These are phyloP conservation scores for Onychostoma macrolepis DNA, from an alignment of 2,113 vertebrate species.

Conservation along the genomic window DNA sequence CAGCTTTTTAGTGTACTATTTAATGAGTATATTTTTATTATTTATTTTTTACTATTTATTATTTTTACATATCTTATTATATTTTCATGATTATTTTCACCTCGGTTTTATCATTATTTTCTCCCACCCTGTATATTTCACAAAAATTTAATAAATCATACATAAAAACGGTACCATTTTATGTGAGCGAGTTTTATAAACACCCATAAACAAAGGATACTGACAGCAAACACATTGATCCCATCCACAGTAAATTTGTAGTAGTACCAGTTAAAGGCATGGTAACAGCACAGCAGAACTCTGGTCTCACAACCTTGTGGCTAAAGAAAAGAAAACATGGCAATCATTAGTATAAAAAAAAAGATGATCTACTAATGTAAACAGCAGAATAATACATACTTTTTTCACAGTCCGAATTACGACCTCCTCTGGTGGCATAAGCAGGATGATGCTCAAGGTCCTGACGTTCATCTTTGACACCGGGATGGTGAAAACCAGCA, in stretches of 20 bases:
- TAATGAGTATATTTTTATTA: not conserved
- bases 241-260: constrained; percentile 82
- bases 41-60: not conserved
- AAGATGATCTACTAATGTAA: not conserved
- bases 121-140: not conserved
- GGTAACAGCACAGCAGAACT: constrained; percentile 78
- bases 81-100: not conserved
- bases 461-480: constrained; percentile 79
- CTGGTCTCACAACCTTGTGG: constrained; percentile 59
- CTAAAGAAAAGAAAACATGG: constrained; percentile 55
- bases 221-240: constrained; percentile 81
- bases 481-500: constrained; percentile 80
- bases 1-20: not conserved
- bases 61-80: not conserved
- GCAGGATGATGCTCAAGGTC: constrained; percentile 65
- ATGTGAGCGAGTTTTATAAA: not conserved
- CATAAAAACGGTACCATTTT: not conserved
- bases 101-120: not conserved
- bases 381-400: constrained; percentile 53
- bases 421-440: constrained; percentile 73
- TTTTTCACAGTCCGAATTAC: constrained; percentile 63
- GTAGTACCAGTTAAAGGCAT: constrained; percentile 80
- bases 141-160: not conserved
- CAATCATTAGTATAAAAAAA: not conserved
- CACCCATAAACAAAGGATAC: constrained; percentile 75